Evolutionary conservation across 2,113 vertebrate species (phyloP), one percentile per base, ranked within the genome.

Genomic region (Apus apus): DNA sequence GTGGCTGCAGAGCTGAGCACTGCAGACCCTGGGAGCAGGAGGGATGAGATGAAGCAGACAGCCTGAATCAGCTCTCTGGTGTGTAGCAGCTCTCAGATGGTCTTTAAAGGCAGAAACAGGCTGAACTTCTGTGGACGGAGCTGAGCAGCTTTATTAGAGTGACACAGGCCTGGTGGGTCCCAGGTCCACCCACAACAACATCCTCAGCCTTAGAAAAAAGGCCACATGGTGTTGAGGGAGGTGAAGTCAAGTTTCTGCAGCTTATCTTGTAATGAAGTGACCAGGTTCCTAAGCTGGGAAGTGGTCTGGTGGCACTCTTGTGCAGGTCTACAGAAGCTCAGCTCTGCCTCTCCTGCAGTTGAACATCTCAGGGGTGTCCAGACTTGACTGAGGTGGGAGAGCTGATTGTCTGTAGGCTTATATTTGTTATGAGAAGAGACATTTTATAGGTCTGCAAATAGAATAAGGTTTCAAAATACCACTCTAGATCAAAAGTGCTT

Each of bases 401-500:
- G 45, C 17, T 76, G 75, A 64, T 71, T 46, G 61, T 75, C 23
- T 14, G 15, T 54, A 50, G 57, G 57, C 38, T 92, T 77, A 4
- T 30, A 45, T 75, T 92, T 73, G 68, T 91, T 90, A 78, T 18
- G 32, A 29, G 92, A 53, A 64, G 61, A 92, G 45, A 89, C 67
- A 94, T 85, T 60, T 89, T 92, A 72, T 87, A 65, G 38, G 32
- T 57, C 73, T 91, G 65, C 73, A 91, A 65, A 93, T 72, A 75
- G 68, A 73, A 72, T 89, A 96, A 96, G 70, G 68, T 95, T 78
- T 87, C 21, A 94, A 96, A 75, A 18, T 48, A 10, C 80, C 26
- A 38, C 73, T 90, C 53, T 38, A 70, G 77, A 97, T 93, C 92
- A 95, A 95, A 96, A 67, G 38, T 88, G 34, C 90, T 98, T 93